Conservation (phyloP, 92 coral and sea anemone genomes). For the Palythoa grandiflora region DNA sequence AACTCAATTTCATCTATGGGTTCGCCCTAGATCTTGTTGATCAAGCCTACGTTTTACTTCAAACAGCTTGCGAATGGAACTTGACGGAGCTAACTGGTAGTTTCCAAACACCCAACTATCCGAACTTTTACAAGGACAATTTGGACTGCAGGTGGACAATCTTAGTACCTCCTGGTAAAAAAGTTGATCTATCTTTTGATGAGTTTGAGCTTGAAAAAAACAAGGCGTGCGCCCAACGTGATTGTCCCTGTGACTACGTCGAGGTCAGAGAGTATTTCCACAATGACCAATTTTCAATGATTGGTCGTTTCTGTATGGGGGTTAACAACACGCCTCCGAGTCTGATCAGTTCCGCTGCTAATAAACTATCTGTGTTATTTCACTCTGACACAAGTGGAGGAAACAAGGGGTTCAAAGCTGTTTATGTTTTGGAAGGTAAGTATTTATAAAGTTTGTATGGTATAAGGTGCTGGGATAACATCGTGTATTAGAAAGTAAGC, state of each 20-base stretch:
- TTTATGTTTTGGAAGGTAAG: background rate
- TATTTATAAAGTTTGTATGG: no score
- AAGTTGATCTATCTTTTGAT: slow-evolving; percentile 5
- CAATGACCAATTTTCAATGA: background rate
- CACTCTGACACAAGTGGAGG: slow-evolving; percentile 30
- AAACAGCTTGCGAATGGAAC: slow-evolving; percentile 4
- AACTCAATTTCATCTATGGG: no score
- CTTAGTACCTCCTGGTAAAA: background rate
- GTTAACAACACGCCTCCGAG: slow-evolving; percentile 34
- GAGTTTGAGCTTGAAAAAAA: slow-evolving; percentile 13
- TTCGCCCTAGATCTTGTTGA: no score
- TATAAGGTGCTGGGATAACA: no score
- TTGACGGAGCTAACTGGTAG: background rate
- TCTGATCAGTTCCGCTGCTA: background rate
- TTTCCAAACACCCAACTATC: background rate
- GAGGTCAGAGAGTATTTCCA: slow-evolving; percentile 14
- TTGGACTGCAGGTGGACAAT: background rate
- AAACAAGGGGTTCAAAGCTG: slow-evolving; percentile 6
- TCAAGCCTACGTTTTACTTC: background rate
- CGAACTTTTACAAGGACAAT: slow-evolving; percentile 9
- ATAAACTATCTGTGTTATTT: slow-evolving; percentile 7
- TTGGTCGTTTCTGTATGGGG: slow-evolving; percentile 25
- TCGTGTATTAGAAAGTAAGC: no score
- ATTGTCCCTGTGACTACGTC: slow-evolving; percentile 24
- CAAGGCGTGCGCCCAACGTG: slow-evolving; percentile 20